Base-by-base conservation (phyloP, 2,797 vertebrate species). In the Sebastes variabilis region DNA sequence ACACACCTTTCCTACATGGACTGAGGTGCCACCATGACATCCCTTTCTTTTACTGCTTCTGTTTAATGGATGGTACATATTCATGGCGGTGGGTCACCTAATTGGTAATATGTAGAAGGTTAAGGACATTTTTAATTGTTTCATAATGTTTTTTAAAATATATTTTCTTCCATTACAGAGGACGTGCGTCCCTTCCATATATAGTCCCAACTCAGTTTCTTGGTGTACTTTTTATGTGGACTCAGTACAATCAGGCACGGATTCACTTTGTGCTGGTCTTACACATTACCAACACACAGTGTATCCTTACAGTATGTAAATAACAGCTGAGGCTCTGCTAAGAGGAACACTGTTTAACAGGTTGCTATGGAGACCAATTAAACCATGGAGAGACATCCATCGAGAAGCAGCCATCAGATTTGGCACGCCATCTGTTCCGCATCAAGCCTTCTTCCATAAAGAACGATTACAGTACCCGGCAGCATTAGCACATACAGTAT, bases 301-400 rank as follows among this genome's bases (percentile, higher is more conserved):
- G 72, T 6, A 22, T 71, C 60, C 16, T 16, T 30, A 59, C 38
- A 52, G 71, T 61, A 71, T 66, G 75, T 52, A 75, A 80, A 55
- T 30, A 77, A 58, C 68, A 77, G 52, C 69, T 29, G 56, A 79
- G 70, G 73, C 46, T 16, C 18, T 52, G 29, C 66, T 49, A 46
- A 9, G 22, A 77, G 52, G 27, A 75, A 71, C 60, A 38, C 49
- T 74, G 62, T 52, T 52, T 52, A 52, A n/a, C 46, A 52, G 20
- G 46, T 52, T 52, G 46, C 84, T 29, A 77, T 52, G 78, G 84
- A 77, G 58, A 81, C 77, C 22, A 61, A 81, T 79, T 64, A 38
- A 80, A 69, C 32, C 8, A 69, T 8, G 24, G 52, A 25, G 27
- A 52, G 27, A 46, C 67, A 34, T 56, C 42, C 46, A 71, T 46